Percentiles rank a stretch among this genome's conserved stretches.
phyloP scores from a whole-genome alignment of 2,113 vertebrate species.

The Hypomesus transpacificus region DNA sequence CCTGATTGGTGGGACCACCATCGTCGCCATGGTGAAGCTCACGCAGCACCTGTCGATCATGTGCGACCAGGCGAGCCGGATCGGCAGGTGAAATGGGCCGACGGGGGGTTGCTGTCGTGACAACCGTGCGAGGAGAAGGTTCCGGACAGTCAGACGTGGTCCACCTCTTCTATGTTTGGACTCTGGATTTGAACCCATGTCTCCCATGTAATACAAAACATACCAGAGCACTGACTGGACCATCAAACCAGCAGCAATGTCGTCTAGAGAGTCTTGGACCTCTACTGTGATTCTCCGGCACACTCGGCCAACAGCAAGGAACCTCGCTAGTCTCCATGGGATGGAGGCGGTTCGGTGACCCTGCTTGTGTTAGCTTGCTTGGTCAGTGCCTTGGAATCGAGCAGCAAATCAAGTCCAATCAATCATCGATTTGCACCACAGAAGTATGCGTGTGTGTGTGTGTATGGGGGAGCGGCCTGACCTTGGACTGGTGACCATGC shows the following conservation, averaged over 20 bases:
- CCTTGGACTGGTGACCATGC: not conserved
- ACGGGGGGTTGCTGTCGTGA: not conserved
- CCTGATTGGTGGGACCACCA: conserved; percentile 80
- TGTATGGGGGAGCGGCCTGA: not conserved
- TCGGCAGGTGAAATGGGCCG: conserved; percentile 78
- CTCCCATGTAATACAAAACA: no score
- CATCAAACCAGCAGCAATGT: no score
- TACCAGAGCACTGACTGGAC: no score
- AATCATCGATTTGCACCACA: no score
- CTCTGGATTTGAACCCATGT: no score
- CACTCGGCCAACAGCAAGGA: no score
- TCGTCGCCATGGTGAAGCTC: conserved; percentile 92
- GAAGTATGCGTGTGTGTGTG: no score
- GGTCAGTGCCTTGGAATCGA: not conserved
- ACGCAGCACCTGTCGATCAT: conserved; percentile 93
- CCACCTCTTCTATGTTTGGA: not conserved
- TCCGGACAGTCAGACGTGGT: not conserved
- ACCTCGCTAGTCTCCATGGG: no score
- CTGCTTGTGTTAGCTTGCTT: not conserved
- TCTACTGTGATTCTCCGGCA: no score
- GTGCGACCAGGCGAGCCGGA: conserved; percentile 81
- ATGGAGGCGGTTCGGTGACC: no score
- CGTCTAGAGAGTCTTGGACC: no score
- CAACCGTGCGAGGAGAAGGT: not conserved
- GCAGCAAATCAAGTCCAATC: no score